phyloP scores from a whole-genome alignment of 2,113 vertebrate species.

The Eubucco bourcierii region DNA sequence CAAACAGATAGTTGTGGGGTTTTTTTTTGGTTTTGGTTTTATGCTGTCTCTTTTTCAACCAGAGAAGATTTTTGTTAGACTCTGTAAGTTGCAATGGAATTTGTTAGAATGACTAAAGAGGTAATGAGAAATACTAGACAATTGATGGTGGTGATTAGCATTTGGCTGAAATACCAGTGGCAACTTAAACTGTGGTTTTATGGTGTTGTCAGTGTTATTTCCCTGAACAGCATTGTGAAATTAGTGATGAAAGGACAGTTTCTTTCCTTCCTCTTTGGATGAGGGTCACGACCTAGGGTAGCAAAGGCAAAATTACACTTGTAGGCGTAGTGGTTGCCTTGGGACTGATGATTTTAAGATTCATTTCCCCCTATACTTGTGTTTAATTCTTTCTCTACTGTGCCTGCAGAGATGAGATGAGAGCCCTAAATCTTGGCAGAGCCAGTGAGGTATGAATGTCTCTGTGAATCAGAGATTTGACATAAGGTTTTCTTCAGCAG shows the following conservation, averaged over 20 bases:
- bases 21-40: neutral
- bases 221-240: slow-evolving; percentile 34
- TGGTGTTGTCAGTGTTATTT: slow-evolving; percentile 43
- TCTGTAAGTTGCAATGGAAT: neutral
- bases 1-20: neutral
- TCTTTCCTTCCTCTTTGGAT: slow-evolving; percentile 49
- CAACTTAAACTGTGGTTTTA: slow-evolving; percentile 55
- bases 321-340: slow-evolving; percentile 53
- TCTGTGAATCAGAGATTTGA: neutral
- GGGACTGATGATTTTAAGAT: slow-evolving; percentile 41
- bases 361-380: neutral
- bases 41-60: neutral
- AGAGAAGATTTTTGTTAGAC: slow-evolving; percentile 40
- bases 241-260: slow-evolving; percentile 63
- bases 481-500: neutral
- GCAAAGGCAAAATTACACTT: slow-evolving; percentile 50
- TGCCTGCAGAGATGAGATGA: neutral
- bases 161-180: slow-evolving; percentile 40
- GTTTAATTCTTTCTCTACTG: neutral
- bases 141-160: slow-evolving; percentile 52
- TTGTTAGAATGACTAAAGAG: slow-evolving; percentile 38
- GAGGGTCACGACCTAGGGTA: slow-evolving; percentile 51
- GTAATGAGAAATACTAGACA: slow-evolving; percentile 56
- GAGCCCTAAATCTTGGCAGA: neutral
- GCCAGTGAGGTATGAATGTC: neutral